Evolutionary conservation across 2,888 invertebrate genomes (phyloP).

Genomic region (Drosophila robusta): DNA sequence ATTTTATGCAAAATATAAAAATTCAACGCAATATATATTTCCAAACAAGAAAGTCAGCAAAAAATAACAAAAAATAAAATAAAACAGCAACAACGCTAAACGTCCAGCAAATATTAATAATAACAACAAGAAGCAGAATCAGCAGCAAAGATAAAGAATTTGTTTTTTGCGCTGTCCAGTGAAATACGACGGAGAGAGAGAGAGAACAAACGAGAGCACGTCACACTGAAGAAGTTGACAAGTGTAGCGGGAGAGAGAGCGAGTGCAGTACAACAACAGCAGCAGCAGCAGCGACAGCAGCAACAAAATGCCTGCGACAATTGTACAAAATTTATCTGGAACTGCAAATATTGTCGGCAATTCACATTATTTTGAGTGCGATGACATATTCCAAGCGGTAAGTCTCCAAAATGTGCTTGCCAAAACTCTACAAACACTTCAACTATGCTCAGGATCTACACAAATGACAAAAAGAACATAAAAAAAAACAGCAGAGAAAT

Average conservation of each 20-base stretch:
- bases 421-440: neutral
- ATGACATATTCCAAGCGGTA: constrained; percentile 64
- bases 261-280: constrained; percentile 10
- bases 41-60: constrained; percentile 43
- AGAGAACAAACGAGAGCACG: neutral
- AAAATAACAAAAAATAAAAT: constrained; percentile 21
- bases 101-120: constrained; percentile 36
- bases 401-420: constrained; percentile 35
- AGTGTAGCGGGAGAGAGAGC: constrained; percentile 11
- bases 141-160: constrained; percentile 52
- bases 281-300: constrained; percentile 25
- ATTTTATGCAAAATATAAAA: constrained; percentile 20
- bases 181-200: constrained; percentile 38
- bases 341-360: constrained; percentile 55
- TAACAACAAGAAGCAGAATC: constrained; percentile 10
- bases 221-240: neutral
- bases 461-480: neutral
- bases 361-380: constrained; percentile 64
- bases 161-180: constrained; percentile 54
- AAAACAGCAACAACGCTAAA: constrained; percentile 21
- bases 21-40: constrained; percentile 33
- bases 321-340: constrained; percentile 65
- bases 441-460: constrained; percentile 4
- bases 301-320: constrained; percentile 66
- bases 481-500: neutral